Evolutionary conservation across 2,888 invertebrate genomes (phyloP).

Genomic region (Pammene aurita): DNA sequence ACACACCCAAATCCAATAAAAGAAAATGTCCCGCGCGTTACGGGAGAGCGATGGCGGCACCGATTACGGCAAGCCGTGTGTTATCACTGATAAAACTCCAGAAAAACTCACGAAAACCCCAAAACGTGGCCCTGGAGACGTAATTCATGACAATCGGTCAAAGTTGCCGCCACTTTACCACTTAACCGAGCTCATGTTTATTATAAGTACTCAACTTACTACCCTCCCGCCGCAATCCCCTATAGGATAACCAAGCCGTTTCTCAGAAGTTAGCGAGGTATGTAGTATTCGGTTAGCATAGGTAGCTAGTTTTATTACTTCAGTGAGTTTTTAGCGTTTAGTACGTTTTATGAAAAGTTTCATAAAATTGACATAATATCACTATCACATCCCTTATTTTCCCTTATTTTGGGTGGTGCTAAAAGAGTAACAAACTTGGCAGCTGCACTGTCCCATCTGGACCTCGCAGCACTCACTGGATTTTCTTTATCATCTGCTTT

Average conservation of each 20-base stretch:
- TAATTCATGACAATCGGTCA: conserved; percentile 30
- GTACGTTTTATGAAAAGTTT: no score
- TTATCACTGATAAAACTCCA: conserved; percentile 16
- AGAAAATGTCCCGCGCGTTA: conserved; percentile 29
- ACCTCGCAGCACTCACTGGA: no score
- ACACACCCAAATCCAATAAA: conserved; percentile 15
- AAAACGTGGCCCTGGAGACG: conserved; percentile 10
- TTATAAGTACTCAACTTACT: conserved; percentile 20
- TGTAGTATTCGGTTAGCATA: neutral
- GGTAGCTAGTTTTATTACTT: no score
- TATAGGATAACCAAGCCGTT: neutral
- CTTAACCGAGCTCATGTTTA: conserved; percentile 22
- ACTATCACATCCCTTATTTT: no score
- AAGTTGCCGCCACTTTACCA: conserved; percentile 32
- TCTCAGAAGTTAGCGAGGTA: neutral
- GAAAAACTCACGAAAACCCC: conserved; percentile 16
- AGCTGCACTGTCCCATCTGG: no score
- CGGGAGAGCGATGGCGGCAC: conserved; percentile 17
- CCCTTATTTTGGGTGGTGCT: no score
- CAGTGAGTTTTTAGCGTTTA: no score
- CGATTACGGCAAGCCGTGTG: conserved; percentile 22
- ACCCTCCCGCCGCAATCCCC: conserved; percentile 8
- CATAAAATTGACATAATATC: no score
- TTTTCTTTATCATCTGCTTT: no score
- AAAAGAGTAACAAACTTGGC: no score